Percentiles rank a stretch among this genome's conserved stretches.
phyloP scores from a whole-genome alignment of 1,140 invertebrate species.

The Ectropis grisescens region DNA sequence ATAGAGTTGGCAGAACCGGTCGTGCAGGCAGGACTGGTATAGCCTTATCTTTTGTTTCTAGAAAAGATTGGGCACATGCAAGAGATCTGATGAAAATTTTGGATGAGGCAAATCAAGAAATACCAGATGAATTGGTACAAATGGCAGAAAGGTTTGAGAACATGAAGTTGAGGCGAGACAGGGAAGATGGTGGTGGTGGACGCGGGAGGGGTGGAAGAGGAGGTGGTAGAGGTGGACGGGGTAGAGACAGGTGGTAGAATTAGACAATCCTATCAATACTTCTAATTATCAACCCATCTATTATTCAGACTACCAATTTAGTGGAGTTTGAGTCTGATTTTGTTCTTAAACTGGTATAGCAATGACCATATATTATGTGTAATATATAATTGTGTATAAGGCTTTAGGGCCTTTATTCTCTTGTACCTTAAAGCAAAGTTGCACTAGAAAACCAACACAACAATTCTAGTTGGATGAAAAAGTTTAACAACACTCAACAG shows the following conservation, averaged over 20 bases:
- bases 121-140: constrained; percentile 79
- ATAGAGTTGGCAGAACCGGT: constrained; percentile 89
- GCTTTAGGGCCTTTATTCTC: no score
- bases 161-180: constrained; percentile 73
- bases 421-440: no score
- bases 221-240: constrained; percentile 11
- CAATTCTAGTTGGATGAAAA: no score
- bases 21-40: constrained; percentile 87
- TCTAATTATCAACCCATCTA: no score
- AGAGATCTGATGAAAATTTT: constrained; percentile 87
- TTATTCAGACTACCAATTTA: no score
- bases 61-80: constrained; percentile 84
- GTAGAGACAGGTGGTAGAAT: constrained; percentile 12
- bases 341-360: no score
- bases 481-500: no score
- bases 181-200: constrained; percentile 42
- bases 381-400: no score
- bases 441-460: no score
- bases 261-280: no score
- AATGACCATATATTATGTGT: no score
- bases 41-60: constrained; percentile 85
- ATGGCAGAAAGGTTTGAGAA: constrained; percentile 79
- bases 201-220: constrained; percentile 41
- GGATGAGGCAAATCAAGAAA: constrained; percentile 80
- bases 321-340: no score